A percentile compares a stretch with the other conserved stretches of the same genome.
These are phyloP conservation scores for Myiozetetes cayanensis DNA, from an alignment of 2,113 vertebrate genomes.

Conservation along the genomic window DNA sequence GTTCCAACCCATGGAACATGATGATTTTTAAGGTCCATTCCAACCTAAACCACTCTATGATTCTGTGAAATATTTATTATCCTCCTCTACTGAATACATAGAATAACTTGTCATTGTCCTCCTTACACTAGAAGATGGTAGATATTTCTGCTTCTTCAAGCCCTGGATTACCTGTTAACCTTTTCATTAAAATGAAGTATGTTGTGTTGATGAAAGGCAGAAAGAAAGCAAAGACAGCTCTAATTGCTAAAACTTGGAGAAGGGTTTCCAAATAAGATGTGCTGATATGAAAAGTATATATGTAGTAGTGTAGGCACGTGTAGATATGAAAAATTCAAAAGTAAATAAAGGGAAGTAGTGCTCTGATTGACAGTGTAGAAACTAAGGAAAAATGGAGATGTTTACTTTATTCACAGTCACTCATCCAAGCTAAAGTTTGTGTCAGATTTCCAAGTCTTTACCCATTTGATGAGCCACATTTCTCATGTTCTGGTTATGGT, in stretches of 20 bases:
- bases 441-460: neutral
- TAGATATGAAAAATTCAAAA: neutral
- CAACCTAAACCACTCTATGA: neutral
- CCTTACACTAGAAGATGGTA: neutral
- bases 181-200: neutral
- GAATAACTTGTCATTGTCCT: neutral
- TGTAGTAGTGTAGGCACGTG: fast-evolving
- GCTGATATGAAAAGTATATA: neutral
- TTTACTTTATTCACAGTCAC: neutral
- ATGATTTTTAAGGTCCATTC: neutral
- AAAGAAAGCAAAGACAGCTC: neutral
- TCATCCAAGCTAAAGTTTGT: neutral
- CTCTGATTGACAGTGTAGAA: neutral
- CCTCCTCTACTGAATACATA: neutral
- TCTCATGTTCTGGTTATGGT: neutral
- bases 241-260: neutral
- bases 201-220: neutral
- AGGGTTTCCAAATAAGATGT: neutral
- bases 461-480: neutral
- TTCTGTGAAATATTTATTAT: neutral
- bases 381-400: neutral
- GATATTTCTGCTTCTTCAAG: neutral
- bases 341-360: neutral
- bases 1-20: neutral
- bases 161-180: neutral